These are phyloP conservation scores for Drosophila differens DNA, from an alignment of 2,888 invertebrate genomes.

Conservation along the genomic window DNA sequence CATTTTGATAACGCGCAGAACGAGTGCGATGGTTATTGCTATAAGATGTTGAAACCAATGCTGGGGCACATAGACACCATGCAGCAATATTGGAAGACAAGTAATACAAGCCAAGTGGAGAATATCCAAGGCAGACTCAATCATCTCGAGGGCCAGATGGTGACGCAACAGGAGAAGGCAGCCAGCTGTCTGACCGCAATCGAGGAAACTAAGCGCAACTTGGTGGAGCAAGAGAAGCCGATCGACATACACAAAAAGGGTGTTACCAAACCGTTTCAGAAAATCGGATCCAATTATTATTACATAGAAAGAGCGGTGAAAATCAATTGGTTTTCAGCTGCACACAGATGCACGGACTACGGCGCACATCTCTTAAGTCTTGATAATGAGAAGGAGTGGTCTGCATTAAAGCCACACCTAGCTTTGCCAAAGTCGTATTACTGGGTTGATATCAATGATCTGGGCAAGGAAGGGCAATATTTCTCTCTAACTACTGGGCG, in stretches of 20 bases:
- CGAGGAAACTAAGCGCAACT: neutral
- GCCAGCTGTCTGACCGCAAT: neutral
- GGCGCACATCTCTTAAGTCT: neutral
- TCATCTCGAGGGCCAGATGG: neutral
- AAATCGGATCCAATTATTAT: slow-evolving; percentile 2
- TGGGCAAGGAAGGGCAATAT: neutral
- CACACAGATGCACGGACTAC: neutral
- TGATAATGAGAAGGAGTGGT: neutral
- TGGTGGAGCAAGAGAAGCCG: neutral
- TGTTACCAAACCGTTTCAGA: neutral
- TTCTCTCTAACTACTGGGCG: slow-evolving; percentile 20
- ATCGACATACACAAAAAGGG: neutral
- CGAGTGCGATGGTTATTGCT: neutral
- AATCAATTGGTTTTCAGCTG: neutral
- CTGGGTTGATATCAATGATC: slow-evolving; percentile 35
- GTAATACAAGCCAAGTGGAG: neutral
- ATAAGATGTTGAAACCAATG: neutral
- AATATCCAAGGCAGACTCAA: neutral
- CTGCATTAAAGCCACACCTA: neutral
- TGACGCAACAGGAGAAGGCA: neutral
- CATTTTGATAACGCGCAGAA: neutral
- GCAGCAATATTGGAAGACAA: neutral
- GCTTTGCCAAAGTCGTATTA: neutral
- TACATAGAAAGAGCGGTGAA: fast-evolving
- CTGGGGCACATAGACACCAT: neutral